These are phyloP conservation scores for Drosophila tanythrix DNA, from an alignment of 2,888 invertebrate genomes.

Conservation along the genomic window DNA sequence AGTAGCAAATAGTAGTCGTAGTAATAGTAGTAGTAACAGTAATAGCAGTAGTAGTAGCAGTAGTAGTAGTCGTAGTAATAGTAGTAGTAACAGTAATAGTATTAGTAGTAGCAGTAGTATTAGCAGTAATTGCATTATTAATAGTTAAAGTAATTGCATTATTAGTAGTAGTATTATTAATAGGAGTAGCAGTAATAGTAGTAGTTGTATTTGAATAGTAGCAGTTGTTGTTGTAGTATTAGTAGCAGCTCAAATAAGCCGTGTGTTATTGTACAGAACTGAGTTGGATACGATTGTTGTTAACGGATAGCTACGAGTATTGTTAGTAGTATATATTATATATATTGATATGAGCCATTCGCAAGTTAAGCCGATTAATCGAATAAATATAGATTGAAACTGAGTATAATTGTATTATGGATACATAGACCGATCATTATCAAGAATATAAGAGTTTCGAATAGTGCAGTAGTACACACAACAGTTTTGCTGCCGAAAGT, in stretches of 20 bases:
- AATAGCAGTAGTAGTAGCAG: not conserved
- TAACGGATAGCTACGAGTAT: constrained; percentile 40
- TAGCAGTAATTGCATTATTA: constrained; percentile 1
- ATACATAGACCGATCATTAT: not conserved
- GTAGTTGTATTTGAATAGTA: not conserved
- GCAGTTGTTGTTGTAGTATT: not conserved
- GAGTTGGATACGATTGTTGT: constrained; percentile 17
- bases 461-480: constrained; percentile 20
- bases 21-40: not conserved
- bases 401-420: constrained; percentile 4
- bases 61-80: not conserved
- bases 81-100: not conserved
- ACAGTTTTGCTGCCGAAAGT: constrained; percentile 43
- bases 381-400: constrained; percentile 12
- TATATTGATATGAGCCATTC: constrained; percentile 68
- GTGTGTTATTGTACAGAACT: constrained; percentile 32
- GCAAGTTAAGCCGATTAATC: constrained; percentile 74
- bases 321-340: constrained; percentile 23
- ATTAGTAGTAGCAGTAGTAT: not conserved
- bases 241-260: constrained; percentile 32
- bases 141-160: not conserved
- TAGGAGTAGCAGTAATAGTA: not conserved
- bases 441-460: constrained; percentile 4
- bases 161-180: not conserved
- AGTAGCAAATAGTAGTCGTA: not conserved